Percentiles rank a stretch among this genome's conserved stretches.
Evolutionary conservation across 2,888 invertebrate genomes (phyloP).

Genomic region (Dolichomitus sp.): DNA sequence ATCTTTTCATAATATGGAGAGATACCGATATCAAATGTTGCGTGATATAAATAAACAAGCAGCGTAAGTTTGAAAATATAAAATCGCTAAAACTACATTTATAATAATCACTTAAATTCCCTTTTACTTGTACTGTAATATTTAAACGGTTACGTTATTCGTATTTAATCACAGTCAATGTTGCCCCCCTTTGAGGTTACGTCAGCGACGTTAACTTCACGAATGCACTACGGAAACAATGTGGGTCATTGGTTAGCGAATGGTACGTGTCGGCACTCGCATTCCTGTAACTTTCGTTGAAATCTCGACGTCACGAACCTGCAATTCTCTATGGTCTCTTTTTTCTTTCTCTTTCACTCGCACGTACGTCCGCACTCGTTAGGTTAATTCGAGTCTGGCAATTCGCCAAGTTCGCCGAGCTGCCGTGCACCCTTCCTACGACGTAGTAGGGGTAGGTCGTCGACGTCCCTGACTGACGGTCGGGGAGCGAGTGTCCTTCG

Average conservation of each 20-base stretch:
- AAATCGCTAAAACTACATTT: too few species aligned
- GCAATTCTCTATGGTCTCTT: conserved; percentile 29
- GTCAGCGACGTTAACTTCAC: neutral
- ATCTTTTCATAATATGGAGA: too few species aligned
- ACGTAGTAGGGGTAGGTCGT: conserved; percentile 62
- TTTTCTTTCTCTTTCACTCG: conserved; percentile 17
- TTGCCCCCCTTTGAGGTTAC: neutral
- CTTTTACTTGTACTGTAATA: neutral
- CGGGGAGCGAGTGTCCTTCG: conserved; percentile 55
- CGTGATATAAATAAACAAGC: too few species aligned
- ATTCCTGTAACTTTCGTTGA: conserved; percentile 45
- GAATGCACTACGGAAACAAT: conserved; percentile 38
- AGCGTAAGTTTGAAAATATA: too few species aligned
- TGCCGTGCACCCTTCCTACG: conserved; percentile 55
- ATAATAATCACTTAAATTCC: neutral
- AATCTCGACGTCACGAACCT: conserved; percentile 22
- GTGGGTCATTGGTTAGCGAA: conserved; percentile 50
- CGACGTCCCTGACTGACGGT: conserved; percentile 65
- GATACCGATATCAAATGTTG: too few species aligned
- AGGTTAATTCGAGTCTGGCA: conserved; percentile 78
- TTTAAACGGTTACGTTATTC: neutral
- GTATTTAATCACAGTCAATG: neutral
- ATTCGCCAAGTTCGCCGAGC: conserved; percentile 65
- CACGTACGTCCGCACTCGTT: conserved; percentile 70
- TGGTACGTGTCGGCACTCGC: conserved; percentile 43